These are phyloP conservation scores for Bombus haemorrhoidalis DNA, from an alignment of 1,140 invertebrate genomes.

Conservation along the genomic window DNA sequence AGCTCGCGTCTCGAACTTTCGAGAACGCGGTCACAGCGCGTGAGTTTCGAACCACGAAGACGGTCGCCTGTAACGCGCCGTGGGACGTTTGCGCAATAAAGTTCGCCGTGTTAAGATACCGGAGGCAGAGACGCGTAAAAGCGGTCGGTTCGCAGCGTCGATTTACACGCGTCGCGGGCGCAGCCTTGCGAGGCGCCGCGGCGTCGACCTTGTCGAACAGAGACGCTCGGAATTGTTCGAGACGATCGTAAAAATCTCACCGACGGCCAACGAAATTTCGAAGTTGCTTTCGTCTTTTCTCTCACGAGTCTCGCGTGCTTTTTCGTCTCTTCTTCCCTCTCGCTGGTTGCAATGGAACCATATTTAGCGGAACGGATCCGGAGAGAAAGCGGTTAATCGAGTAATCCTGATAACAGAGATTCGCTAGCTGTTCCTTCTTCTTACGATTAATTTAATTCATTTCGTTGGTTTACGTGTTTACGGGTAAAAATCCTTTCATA, in stretches of 20 bases:
- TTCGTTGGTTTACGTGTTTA: background rate
- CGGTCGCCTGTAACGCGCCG: background rate
- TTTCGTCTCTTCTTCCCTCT: background rate
- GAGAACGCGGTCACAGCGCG: conserved; percentile 18
- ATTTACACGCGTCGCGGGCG: conserved; percentile 36
- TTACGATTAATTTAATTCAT: background rate
- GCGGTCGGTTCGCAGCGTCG: conserved; percentile 59
- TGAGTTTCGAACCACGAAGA: background rate
- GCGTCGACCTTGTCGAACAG: conserved; percentile 72
- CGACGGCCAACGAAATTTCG: conserved; percentile 26
- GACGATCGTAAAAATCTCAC: conserved; percentile 42
- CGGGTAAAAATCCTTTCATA: no score
- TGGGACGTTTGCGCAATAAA: conserved; percentile 56
- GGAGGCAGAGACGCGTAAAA: conserved; percentile 46
- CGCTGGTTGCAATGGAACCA: no score
- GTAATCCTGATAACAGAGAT: background rate
- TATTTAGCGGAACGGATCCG: no score
- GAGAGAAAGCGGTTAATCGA: no score
- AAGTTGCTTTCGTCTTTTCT: background rate
- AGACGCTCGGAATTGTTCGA: conserved; percentile 68
- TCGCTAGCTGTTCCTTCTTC: background rate
- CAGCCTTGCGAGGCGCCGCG: conserved; percentile 76
- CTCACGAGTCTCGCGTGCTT: background rate
- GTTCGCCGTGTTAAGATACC: background rate
- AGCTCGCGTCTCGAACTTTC: conserved; percentile 13